phyloP scores from a whole-genome alignment of 2,888 invertebrate genomes.

The Meganola albula region DNA sequence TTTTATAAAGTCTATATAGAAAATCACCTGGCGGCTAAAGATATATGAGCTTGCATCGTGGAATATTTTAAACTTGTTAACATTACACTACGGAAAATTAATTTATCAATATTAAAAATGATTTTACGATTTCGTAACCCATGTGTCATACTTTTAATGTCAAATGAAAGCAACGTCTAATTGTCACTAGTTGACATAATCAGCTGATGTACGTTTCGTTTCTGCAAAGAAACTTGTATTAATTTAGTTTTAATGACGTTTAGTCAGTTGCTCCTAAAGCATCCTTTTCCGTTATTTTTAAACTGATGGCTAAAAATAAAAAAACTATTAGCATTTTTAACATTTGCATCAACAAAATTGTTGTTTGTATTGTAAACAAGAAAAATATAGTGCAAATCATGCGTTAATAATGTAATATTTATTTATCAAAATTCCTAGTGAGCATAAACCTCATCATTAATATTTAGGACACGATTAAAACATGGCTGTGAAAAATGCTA shows the following conservation, averaged over 20 bases:
- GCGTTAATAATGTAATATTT: not conserved
- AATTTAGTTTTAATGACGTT: not conserved
- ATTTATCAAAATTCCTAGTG: too few species aligned
- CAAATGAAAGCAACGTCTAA: slow-evolving; percentile 13
- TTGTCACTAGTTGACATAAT: slow-evolving; percentile 9
- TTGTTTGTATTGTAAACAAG: not conserved
- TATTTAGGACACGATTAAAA: slow-evolving; percentile 18
- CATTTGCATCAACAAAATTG: not conserved
- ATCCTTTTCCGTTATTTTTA: too few species aligned
- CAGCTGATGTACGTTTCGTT: slow-evolving; percentile 19
- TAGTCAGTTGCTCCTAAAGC: too few species aligned
- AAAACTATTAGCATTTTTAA: too few species aligned
- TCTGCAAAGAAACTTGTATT: not conserved
- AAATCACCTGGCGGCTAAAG: too few species aligned
- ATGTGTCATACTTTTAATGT: slow-evolving; percentile 22
- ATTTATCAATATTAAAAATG: slow-evolving; percentile 32
- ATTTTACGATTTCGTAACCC: slow-evolving; percentile 48
- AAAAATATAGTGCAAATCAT: not conserved
- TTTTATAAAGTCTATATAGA: too few species aligned
- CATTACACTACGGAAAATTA: slow-evolving; percentile 32
- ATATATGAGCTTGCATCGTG: slow-evolving; percentile 27
- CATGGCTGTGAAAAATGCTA: slow-evolving; percentile 60
- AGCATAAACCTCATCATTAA: slow-evolving; percentile 4
- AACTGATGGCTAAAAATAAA: too few species aligned
- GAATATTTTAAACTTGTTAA: slow-evolving; percentile 21